Evolutionary conservation across 2,113 vertebrate genomes (phyloP).

Genomic region (Crotalus viridis): DNA sequence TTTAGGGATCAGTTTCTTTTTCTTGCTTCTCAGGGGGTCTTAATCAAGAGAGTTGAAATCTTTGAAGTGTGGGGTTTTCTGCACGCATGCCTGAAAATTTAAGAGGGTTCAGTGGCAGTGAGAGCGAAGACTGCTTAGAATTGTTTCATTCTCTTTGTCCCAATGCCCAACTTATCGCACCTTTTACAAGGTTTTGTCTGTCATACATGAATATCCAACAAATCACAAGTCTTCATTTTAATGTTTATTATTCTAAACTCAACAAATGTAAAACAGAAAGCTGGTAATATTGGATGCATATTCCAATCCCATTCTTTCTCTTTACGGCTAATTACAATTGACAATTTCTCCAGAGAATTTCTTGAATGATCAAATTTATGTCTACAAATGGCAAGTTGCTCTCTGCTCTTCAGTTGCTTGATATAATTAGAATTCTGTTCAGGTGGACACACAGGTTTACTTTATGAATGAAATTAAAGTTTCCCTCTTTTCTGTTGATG

Average conservation of each 20-base stretch:
- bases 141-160: background rate
- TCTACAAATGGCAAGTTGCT: background rate
- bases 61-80: background rate
- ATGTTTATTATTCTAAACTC: background rate
- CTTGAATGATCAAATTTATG: background rate
- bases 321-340: background rate
- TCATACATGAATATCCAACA: background rate
- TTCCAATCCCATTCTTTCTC: too few species aligned
- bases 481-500: background rate
- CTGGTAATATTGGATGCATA: background rate
- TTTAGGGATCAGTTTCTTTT: background rate
- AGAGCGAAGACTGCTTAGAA: background rate
- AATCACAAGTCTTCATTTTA: background rate
- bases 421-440: background rate
- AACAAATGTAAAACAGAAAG: background rate
- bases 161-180: background rate
- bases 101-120: background rate
- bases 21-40: background rate
- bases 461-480: conserved; percentile 7
- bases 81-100: background rate
- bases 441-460: background rate
- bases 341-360: background rate
- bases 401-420: background rate
- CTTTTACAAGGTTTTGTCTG: background rate
- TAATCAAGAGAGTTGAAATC: background rate